Evolutionary conservation across 2,113 vertebrate genomes (phyloP), one percentile per base, ranked within the genome.

Genomic region (Semicossyphus pulcher): DNA sequence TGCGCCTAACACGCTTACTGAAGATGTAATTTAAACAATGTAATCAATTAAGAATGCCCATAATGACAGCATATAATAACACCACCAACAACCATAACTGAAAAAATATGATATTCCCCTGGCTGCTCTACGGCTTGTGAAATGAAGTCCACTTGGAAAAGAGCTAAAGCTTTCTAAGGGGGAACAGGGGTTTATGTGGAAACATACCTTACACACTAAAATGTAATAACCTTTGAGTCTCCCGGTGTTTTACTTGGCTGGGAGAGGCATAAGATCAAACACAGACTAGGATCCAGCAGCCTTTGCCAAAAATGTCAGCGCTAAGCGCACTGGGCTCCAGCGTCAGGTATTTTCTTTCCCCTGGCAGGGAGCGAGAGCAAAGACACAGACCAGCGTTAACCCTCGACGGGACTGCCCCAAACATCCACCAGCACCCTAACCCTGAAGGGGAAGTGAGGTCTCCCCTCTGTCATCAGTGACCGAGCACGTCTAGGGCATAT

Each of bases 191-290:
- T 83, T 92, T 89, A 89, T 88, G 89, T 90, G 92, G 91, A 93
- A 92, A 94, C 91, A 89, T 91, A 93, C 91, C 92, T 93, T 90
- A 90, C 78, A 81, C 90, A 89, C 91, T 86, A 88, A 93, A 93
- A 92, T 84, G 90, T 92, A 93, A 93, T 93, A 93, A 93, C 91
- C 90, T 89, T 93, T 89, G 92, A 92, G 90, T 91, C 85, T 89
- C 87, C 82, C 75, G 14, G 91, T 94, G 91, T 93, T 93, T 93
- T 89, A 86, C 81, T 93, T 93, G 94, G 93, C 93, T 51, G 59
- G 56, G 60, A 84, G 83, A 84, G 80, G 76, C 44, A 44, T 3
- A 36, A 92, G 92, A 93, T 93, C 93, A 93, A 94, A 94, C 90
- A 65, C 67, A 80, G 88, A 91, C 90, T 85, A 48, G 67, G 84